Percentiles rank a stretch among this genome's conserved stretches.
Conservation (phyloP, 2,113 vertebrate species). For the Edolisoma coerulescens region DNA sequence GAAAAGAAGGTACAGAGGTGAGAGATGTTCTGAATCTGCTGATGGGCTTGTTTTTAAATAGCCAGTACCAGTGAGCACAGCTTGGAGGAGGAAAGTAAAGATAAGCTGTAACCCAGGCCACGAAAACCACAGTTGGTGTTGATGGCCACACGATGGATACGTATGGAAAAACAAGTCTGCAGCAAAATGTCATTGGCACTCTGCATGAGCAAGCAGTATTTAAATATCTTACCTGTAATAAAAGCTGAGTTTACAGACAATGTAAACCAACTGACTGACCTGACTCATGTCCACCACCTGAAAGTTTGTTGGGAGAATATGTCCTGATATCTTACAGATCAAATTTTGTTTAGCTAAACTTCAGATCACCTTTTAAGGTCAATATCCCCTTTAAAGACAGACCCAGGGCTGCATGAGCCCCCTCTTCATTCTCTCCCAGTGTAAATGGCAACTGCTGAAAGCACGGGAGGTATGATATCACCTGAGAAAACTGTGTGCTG, state of each 20-base stretch:
- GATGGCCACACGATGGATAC: background rate
- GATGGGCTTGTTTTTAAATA: background rate
- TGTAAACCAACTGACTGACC: background rate
- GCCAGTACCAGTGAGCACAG: background rate
- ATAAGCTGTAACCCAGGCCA: background rate
- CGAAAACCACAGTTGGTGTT: background rate
- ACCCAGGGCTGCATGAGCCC: background rate
- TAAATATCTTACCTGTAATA: background rate
- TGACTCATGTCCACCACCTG: accelerated
- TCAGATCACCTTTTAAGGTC: background rate
- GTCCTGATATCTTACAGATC: background rate
- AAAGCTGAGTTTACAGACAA: background rate
- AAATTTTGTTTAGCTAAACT: background rate
- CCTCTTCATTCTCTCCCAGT: background rate
- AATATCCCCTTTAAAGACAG: background rate
- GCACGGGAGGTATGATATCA: background rate
- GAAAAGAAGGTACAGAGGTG: background rate
- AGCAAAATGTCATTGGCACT: background rate
- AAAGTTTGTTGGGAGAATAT: background rate
- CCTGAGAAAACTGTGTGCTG: background rate
- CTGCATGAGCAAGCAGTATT: background rate
- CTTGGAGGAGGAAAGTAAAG: background rate
- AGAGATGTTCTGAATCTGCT: background rate
- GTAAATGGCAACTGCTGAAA: background rate
- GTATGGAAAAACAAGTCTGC: background rate